Percentiles rank a stretch among this genome's conserved stretches.
Evolutionary conservation across 2,888 invertebrate species (phyloP).

Genomic region (Coelinius sp.): DNA sequence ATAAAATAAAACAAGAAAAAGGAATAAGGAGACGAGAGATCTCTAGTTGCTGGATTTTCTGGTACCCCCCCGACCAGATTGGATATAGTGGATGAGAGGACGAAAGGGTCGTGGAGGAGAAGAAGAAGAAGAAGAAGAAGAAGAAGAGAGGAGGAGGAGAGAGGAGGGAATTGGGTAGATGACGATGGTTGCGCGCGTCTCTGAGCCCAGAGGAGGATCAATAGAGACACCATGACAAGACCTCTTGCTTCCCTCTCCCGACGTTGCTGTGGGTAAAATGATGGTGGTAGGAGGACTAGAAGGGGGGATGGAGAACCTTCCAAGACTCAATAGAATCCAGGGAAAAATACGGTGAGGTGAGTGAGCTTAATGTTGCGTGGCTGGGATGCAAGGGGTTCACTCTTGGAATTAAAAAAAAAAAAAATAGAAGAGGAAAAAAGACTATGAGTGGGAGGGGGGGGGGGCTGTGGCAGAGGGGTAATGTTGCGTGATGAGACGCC

Average conservation of each 20-base stretch:
- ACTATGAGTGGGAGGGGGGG: conserved; percentile 29
- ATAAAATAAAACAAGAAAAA: conserved; percentile 41
- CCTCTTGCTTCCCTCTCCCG: conserved; percentile 60
- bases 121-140: conserved; percentile 53
- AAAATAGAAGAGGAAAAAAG: conserved; percentile 39
- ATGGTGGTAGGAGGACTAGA: not conserved
- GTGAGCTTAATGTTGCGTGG: conserved; percentile 66
- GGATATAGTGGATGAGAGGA: conserved; percentile 31
- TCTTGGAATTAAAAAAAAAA: conserved; percentile 41
- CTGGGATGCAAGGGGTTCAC: conserved; percentile 57
- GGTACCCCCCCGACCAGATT: conserved; percentile 21
- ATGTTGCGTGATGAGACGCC: conserved; percentile 71
- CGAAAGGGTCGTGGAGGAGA: conserved; percentile 32
- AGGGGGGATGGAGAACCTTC: conserved; percentile 30
- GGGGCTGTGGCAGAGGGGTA: conserved; percentile 59
- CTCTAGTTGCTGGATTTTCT: conserved; percentile 43
- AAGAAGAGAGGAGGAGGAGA: conserved; percentile 53
- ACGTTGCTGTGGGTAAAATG: not conserved
- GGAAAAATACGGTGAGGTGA: conserved; percentile 56
- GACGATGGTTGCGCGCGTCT: conserved; percentile 69
- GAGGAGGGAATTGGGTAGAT: conserved; percentile 56
- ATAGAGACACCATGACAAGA: conserved; percentile 71
- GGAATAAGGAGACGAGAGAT: conserved; percentile 39
- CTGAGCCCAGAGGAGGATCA: conserved; percentile 67
- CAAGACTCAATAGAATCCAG: conserved; percentile 48